Percentiles rank a stretch among this genome's conserved stretches.
Evolutionary conservation across 2,888 invertebrate species (phyloP).

Genomic region (Rhagium mordax): DNA sequence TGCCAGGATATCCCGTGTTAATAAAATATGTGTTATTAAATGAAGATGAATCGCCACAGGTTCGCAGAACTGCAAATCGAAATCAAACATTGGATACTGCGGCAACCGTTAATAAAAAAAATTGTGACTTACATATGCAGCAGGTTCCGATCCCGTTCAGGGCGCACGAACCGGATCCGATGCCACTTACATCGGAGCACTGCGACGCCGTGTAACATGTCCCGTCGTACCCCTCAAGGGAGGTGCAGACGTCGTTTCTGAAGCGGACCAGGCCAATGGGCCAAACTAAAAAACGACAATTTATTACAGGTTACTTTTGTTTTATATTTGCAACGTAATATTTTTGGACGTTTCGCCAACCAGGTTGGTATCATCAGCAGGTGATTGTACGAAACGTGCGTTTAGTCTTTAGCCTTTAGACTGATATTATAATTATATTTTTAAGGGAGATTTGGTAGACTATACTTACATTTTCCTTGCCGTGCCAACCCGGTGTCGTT

Average conservation of each 20-base stretch:
- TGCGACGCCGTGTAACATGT: constrained; percentile 83
- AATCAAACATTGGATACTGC: constrained; percentile 2
- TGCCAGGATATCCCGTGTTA: constrained; percentile 83
- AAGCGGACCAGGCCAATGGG: constrained; percentile 78
- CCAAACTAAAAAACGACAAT: constrained; percentile 54
- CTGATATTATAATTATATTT: not conserved
- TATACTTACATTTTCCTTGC: constrained; percentile 39
- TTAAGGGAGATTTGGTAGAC: not conserved
- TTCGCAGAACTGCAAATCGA: constrained; percentile 76
- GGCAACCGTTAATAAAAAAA: too few relatives aligned
- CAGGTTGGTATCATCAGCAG: too few relatives aligned
- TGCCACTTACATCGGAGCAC: constrained; percentile 80
- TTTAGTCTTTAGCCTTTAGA: too few relatives aligned
- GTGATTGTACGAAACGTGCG: too few relatives aligned
- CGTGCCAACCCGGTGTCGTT: not conserved
- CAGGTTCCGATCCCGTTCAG: constrained; percentile 80
- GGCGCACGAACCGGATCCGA: constrained; percentile 82
- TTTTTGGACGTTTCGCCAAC: too few relatives aligned
- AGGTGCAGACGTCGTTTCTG: constrained; percentile 79
- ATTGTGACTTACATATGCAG: constrained; percentile 87
- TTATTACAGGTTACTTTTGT: not conserved
- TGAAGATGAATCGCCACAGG: constrained; percentile 80
- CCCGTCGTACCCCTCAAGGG: constrained; percentile 79
- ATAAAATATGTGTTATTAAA: constrained; percentile 89
- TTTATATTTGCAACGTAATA: too few relatives aligned